phyloP scores from a whole-genome alignment of 2,113 vertebrate species.

The Leptodactylus fuscus region DNA sequence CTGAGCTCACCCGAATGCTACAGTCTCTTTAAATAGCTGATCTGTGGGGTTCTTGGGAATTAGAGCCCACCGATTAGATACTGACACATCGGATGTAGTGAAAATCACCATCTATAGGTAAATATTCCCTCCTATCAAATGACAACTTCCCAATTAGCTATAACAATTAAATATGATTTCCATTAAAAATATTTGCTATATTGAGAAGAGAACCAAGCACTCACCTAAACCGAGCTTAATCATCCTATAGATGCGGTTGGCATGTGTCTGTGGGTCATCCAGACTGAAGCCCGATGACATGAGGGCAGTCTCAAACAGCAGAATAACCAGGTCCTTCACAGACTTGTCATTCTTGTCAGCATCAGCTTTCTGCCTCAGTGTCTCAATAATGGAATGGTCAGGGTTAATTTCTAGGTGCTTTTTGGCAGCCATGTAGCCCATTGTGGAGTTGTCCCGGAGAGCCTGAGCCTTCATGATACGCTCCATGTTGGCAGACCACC shows the following conservation, averaged over 20 bases:
- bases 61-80: too few species aligned
- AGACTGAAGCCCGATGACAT: constrained; percentile 82
- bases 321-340: constrained; percentile 84
- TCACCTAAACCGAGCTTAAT: too few species aligned
- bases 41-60: too few species aligned
- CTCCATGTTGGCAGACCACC: constrained; percentile 87
- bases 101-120: too few species aligned
- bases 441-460: constrained; percentile 81
- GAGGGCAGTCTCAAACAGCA: constrained; percentile 81
- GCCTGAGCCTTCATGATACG: constrained; percentile 86
- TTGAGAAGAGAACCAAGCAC: neutral
- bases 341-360: constrained; percentile 87
- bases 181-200: neutral
- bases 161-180: too few species aligned
- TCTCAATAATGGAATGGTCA: constrained; percentile 66
- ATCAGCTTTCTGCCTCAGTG: constrained; percentile 81
- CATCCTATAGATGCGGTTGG: too few species aligned
- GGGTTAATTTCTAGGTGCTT: constrained; percentile 84
- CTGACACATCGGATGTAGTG: too few species aligned
- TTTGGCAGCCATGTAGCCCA: constrained; percentile 88
- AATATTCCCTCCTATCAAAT: too few species aligned
- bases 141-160: too few species aligned
- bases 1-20: too few species aligned
- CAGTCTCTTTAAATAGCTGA: too few species aligned
- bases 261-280: constrained; percentile 85